Base-by-base conservation (phyloP, 2,888 invertebrate genomes). In the Polyploca ridens region DNA sequence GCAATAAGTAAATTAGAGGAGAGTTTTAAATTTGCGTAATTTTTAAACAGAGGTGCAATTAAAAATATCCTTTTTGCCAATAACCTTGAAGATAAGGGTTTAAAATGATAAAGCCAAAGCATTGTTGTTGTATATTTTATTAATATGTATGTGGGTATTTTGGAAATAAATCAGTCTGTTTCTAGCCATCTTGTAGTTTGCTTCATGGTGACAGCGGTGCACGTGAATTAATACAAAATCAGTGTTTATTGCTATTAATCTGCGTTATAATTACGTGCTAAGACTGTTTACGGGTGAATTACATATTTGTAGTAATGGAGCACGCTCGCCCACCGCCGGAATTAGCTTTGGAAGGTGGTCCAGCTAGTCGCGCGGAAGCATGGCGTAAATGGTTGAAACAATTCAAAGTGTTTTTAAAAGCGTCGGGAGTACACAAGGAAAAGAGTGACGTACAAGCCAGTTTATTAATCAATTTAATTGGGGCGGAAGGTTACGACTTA, bases 391-490 rank as follows among this genome's bases (percentile, higher is more conserved):
- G 71, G 70, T 35, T 35, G 33, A 58, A 61, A 11, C 68, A 67
- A 27, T 71, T 70, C 58, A n/a, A 57, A 16, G 59, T 70, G 38
- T 71, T 74, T 63, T 8, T 70, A 13, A 73, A 74, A 19, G 72
- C 72, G 10, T 73, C 75, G 3, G 72, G 71, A 16, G 72, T 73
- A 0, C 13, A 64, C 16, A 70, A 69, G 33, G 72, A 70, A 46
- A 11, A 64, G 3, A 33, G 16, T 11, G 66, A 62, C 4, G 72
- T 72, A 1, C 74, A 70, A 54, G 66, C 69, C 6, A 72, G 71
- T 44, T 65, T 75, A 33, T 61, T 77, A n/a, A 60, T 76, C 1
- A 75, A 75, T 60, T 62, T 77, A 6, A 76, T 76, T 16, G 75
- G 75, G 2, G 33, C 74, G 3, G 74, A 68, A 13, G 74, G 71